Base-by-base conservation (phyloP, 2,113 vertebrate species). In the Candoia aspera region DNA sequence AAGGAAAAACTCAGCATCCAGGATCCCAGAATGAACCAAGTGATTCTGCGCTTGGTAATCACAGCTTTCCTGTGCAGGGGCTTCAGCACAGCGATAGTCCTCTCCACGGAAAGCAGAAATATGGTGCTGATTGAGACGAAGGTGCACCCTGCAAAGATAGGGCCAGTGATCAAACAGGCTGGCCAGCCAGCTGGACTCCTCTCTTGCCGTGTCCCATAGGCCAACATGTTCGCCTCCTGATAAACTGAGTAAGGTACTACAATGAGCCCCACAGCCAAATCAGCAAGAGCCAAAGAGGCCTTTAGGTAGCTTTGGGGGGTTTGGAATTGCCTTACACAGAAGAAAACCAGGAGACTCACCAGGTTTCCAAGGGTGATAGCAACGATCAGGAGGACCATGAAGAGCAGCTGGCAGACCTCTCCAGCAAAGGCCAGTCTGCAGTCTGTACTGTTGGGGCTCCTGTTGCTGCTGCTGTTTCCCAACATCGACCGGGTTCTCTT, bases 111-210 rank as follows among this genome's bases (percentile, higher is more conserved):
- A 97, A 98, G 97, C 91, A 98, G 96, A 95, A 98, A 98, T 87
- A 98, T 98, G 93, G 98, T 98, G 95, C 96, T 98, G 94, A 98
- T 98, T 84, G 98, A 98, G 49, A 98, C 98, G n/a, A 98, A 98
- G 15, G 98, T 98, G 95, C 98, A 98, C 55, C 98, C 98, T 0
- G 98, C 98, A 37, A 98, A 98, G 91, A 98, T 96, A 0, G 97
- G 98, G 26, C 98, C 98, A 21, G 98, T 98, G 92, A 98, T 91
- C 96, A 97, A 97, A 96, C 98, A 98, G 73, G 98, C 97, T 89
- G 97, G 97, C 96, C 97, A 97, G 1, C 95, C 89, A 17, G 73
- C 93, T 19, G 91, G 88, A 11, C 87, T 33, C 1, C 92, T 95
- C 0, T 90, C 85, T 37, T 94, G 90, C 8, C 94, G 96, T 93